Conservation (phyloP, 2,113 vertebrate species). For the Leptosomus discolor region DNA sequence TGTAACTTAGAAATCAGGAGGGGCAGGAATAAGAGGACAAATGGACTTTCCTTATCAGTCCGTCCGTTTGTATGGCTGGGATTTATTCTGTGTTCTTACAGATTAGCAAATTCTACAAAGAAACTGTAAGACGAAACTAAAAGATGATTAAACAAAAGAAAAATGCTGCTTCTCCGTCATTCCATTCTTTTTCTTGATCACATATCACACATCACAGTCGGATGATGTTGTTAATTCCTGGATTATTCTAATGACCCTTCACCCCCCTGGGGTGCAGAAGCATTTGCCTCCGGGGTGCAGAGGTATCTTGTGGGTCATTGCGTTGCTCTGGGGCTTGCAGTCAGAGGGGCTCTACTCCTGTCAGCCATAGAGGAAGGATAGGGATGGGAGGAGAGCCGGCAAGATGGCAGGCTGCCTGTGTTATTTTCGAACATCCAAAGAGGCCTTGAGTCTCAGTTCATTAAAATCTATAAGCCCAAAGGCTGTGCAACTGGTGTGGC, state of each 20-base stretch:
- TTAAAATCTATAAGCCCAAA: background rate
- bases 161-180: background rate
- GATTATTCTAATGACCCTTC: background rate
- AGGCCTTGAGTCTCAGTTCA: background rate
- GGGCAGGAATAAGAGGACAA: background rate
- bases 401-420: background rate
- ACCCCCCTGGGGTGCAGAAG: background rate
- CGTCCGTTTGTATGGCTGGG: background rate
- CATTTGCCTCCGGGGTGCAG: background rate
- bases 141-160: background rate
- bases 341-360: background rate
- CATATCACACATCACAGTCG: background rate
- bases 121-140: background rate
- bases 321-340: background rate
- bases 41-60: background rate
- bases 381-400: background rate
- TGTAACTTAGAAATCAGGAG: background rate
- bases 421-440: background rate
- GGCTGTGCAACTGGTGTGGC: background rate
- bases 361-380: background rate
- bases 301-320: background rate
- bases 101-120: background rate
- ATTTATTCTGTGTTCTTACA: background rate
- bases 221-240: background rate
- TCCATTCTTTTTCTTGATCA: background rate